A percentile compares a stretch with the other conserved stretches of the same genome.
Conservation (phyloP, 2,113 vertebrate species). For the Neogale vison region DNA sequence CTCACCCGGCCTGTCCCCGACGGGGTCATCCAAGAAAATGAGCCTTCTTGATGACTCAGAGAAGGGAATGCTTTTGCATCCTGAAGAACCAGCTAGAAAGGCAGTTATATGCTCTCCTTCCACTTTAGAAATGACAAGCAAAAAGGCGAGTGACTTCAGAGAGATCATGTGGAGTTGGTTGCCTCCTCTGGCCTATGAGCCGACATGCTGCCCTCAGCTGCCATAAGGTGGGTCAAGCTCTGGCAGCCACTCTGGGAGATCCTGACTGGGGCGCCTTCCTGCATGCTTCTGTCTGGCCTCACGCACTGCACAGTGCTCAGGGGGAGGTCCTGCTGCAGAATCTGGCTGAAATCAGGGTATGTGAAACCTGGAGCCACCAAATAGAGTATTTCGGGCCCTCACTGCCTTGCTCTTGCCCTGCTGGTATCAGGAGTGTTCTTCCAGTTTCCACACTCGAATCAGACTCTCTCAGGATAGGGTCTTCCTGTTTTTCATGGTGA, state of each 20-base stretch:
- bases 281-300: not conserved
- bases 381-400: not conserved
- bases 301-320: not conserved
- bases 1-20: not conserved
- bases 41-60: not conserved
- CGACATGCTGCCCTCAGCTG: not conserved
- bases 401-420: not conserved
- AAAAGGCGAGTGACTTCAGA: not conserved
- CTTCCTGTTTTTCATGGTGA: not conserved
- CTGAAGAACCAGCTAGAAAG: not conserved
- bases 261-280: not conserved
- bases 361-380: not conserved
- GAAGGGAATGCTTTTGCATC: not conserved
- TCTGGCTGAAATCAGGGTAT: not conserved
- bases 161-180: not conserved
- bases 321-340: not conserved
- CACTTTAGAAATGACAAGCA: not conserved
- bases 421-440: not conserved
- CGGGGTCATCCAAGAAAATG: not conserved
- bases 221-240: not conserved
- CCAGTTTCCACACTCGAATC: not conserved
- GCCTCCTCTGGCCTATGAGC: not conserved
- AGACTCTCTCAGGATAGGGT: not conserved
- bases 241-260: not conserved
- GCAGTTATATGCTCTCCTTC: not conserved